phyloP scores from a whole-genome alignment of 2,797 vertebrate species.

The Picus viridis region DNA sequence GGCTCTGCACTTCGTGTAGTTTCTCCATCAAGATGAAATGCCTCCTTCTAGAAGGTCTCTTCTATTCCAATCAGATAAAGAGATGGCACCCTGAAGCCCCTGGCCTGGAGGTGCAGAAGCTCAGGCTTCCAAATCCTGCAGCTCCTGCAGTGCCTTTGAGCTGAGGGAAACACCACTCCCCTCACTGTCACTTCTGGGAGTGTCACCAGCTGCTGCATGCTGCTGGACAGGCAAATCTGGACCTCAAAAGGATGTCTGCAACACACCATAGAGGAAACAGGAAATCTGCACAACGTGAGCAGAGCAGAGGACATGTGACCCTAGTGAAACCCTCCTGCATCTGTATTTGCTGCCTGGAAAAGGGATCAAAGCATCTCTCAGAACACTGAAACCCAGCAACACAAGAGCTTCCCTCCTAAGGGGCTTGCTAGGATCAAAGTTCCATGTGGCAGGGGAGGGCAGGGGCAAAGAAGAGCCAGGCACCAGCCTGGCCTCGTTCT shows the following conservation, averaged over 20 bases:
- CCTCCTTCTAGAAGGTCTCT: neutral
- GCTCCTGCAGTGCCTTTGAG: neutral
- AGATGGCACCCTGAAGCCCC: neutral
- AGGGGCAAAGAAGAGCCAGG: neutral
- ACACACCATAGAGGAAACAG: neutral
- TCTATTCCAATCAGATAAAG: neutral
- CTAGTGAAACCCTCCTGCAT: neutral
- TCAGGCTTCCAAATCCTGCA: neutral
- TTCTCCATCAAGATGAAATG: constrained; percentile 20
- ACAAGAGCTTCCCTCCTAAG: neutral
- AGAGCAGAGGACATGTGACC: neutral
- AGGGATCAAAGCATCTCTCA: neutral
- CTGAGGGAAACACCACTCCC: constrained; percentile 19
- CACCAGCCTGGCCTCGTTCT: neutral
- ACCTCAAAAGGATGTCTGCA: constrained; percentile 26
- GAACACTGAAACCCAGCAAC: neutral
- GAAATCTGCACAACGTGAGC: constrained; percentile 30
- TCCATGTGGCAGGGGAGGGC: neutral
- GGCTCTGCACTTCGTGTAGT: neutral
- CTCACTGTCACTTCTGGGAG: constrained; percentile 3
- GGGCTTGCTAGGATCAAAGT: neutral
- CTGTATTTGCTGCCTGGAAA: neutral
- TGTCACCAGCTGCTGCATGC: neutral
- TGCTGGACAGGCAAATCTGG: neutral
- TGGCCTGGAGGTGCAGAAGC: neutral